Evolutionary conservation across 1,140 invertebrate genomes (phyloP), one percentile per base, ranked within the genome.

Genomic region (Euwallacea similis): DNA sequence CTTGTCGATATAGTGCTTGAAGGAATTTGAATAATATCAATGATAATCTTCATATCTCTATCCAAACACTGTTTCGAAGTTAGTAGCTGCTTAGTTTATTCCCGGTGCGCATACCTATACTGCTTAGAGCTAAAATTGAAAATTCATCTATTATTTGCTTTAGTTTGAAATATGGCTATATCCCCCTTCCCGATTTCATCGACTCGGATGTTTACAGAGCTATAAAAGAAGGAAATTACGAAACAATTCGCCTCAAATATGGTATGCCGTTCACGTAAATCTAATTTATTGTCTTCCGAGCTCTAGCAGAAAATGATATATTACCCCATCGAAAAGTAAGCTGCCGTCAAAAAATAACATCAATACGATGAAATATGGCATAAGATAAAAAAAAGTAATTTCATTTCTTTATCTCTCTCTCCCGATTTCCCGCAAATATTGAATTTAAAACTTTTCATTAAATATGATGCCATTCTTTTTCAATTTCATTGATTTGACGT

Each of bases 351-450:
- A 44, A 44, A 56, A 66, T 66, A 66, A 58, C 33, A 56, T 66
- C 13, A 66, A 66, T 66, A 44, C 43, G 65, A 66, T 66, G 42
- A 66, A 66, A 56, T 58, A 58, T 58, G 53, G 54, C 65, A 44
- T 9, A 68, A 68, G 56, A 60, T 68, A 68, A 60, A 68, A 68
- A 66, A 60, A 61, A 60, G 54, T 56, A 67, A 33, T 50, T 33
- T 11, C 16, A 33, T 66, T 68, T 61, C 56, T 61, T 60, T 68
- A 67, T 67, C 65, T 67, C 21, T 33, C 21, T 33, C 21, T 33
- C n/a, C 43, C 66, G 46, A 67, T 68, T 66, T 61, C 16, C 56
- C 43, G 43, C 56, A 68, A 68, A 68, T 68, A 68, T 68, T 68
- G 44, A 68, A 68, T 68, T 68, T 50, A 68, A 68, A 68, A 68